Evolutionary conservation across 2,797 vertebrate genomes (phyloP).

Genomic region (Melanotaenia trifasciata): DNA sequence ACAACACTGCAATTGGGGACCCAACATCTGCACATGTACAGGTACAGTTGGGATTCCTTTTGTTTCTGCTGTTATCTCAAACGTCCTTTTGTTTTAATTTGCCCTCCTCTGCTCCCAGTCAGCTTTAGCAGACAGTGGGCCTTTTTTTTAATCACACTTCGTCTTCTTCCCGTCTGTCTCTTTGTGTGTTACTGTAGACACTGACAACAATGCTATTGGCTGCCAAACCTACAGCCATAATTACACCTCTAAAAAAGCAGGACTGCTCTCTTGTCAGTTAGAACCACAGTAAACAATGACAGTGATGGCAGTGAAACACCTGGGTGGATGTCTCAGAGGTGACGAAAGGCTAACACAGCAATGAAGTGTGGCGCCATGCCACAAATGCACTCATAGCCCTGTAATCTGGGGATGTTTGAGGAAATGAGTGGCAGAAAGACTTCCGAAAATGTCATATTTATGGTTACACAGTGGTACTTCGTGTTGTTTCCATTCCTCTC

Average conservation of each 20-base stretch:
- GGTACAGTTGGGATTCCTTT: conserved; percentile 27
- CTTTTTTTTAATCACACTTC: conserved; percentile 21
- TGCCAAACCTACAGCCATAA: conserved; percentile 45
- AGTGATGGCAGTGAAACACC: conserved; percentile 52
- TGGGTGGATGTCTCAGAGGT: conserved; percentile 54
- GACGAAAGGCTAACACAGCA: conserved; percentile 55
- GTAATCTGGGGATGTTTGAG: conserved; percentile 52
- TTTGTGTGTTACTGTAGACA: conserved; percentile 41
- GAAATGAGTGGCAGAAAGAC: conserved; percentile 43
- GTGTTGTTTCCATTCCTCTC: neutral
- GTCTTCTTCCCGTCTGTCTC: neutral
- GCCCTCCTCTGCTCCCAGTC: conserved; percentile 8
- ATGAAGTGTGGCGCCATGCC: conserved; percentile 41
- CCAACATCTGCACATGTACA: neutral
- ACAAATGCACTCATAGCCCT: conserved; percentile 31
- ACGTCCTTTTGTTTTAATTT: conserved; percentile 31
- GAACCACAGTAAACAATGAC: conserved; percentile 36
- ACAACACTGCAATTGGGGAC: too few relatives aligned
- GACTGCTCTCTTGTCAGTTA: conserved; percentile 58
- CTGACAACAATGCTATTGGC: conserved; percentile 50
- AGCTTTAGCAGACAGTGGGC: conserved; percentile 35
- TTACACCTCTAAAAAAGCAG: conserved; percentile 35
- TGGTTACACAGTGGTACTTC: conserved; percentile 10
- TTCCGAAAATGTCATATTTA: conserved; percentile 58
- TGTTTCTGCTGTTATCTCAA: conserved; percentile 31